Base-by-base conservation (phyloP, 1,140 invertebrate species). In the Plutomurus gul region DNA sequence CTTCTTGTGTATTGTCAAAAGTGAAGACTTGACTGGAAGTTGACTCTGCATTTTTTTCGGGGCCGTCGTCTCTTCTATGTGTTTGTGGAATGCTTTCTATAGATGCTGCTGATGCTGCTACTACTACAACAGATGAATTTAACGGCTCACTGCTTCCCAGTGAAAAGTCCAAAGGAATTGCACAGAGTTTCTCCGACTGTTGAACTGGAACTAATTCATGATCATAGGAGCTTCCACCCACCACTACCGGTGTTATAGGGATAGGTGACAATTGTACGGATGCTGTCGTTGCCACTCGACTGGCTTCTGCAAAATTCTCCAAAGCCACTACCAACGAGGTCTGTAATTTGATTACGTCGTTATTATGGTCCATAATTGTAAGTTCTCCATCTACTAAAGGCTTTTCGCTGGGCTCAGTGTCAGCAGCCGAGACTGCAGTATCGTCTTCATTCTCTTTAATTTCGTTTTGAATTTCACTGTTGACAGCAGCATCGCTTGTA, bases 401-500 rank as follows among this genome's bases (percentile, higher is more conserved):
- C 13, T 65, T 65, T 25, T 36, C 56, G 30, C 36, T 65, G 56
- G 16, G n/a, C 18, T 33, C 25, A 65, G 56, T 65, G 1, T 49
- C 46, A 18, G 30, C 13, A n/a, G n/a, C n/a, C n/a, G n/a, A n/a
- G n/a, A n/a, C n/a, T n/a, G n/a, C n/a, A n/a, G n/a, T n/a, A 18
- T 65, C 56, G 56, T 65, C 56, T 65, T 65, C 36, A n/a, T 33
- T 65, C 56, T 65, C 56, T 33, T 7, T 65, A 65, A 65, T 65
- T 25, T 65, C 56, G 36, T 11, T 65, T 33, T 25, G 36, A 65
- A 65, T 65, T 33, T 47, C 71, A 5, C 25, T 20, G 27, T 22
- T 40, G 40, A 22, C 22, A 47, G 25, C 30, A 18, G 36, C 56
- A 1, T n/a, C 16, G n/a, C 2, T 25, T n/a, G 36, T 27, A 65